Percentiles rank a stretch among this genome's conserved stretches.
These are phyloP conservation scores for Horisme vitalbata DNA, from an alignment of 2,888 invertebrate genomes.

Conservation along the genomic window DNA sequence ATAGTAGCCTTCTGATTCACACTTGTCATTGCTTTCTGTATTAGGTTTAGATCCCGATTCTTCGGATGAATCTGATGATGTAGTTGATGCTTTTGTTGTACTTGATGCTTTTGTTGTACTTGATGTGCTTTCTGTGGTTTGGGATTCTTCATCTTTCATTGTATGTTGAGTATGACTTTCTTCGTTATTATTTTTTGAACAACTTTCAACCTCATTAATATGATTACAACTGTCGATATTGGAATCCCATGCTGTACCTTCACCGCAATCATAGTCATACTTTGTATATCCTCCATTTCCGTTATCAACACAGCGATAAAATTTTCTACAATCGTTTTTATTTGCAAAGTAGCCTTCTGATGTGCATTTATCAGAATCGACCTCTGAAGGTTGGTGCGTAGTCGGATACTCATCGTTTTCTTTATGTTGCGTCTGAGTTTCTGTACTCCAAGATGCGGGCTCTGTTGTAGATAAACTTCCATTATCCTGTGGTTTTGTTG, in stretches of 20 bases:
- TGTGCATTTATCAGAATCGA: constrained; percentile 48
- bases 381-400: constrained; percentile 33
- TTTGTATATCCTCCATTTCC: constrained; percentile 71
- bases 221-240: constrained; percentile 80
- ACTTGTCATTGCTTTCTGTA: constrained; percentile 50
- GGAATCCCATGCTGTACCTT: constrained; percentile 84
- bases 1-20: constrained; percentile 84
- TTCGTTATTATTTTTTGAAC: constrained; percentile 37
- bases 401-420: constrained; percentile 43
- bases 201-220: constrained; percentile 67
- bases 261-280: constrained; percentile 81
- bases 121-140: constrained; percentile 33
- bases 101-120: constrained; percentile 33
- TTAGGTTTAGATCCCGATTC: constrained; percentile 27
- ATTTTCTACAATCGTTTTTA: constrained; percentile 72
- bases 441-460: constrained; percentile 30
- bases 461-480: constrained; percentile 29
- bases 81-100: constrained; percentile 33
- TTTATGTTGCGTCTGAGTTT: constrained; percentile 31
- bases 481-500: constrained; percentile 30
- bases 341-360: constrained; percentile 75
- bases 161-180: constrained; percentile 39
- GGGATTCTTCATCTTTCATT: constrained; percentile 47
- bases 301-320: constrained; percentile 76
- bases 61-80: constrained; percentile 35